phyloP scores from a whole-genome alignment of 1,140 invertebrate species.

The Agrilus planipennis region DNA sequence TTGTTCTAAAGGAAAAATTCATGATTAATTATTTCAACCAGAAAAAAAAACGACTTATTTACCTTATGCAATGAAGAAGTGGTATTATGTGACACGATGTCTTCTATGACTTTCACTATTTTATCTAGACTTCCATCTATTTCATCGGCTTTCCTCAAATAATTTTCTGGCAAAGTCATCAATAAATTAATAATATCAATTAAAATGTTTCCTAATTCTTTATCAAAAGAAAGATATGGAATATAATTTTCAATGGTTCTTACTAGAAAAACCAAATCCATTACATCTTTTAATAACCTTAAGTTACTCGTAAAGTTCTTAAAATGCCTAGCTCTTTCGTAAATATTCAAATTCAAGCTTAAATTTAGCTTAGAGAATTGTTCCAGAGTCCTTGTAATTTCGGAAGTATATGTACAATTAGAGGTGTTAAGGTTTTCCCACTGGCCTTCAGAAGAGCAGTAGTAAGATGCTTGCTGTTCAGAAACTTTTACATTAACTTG shows the following conservation, averaged over 20 bases:
- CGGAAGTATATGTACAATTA: constrained; percentile 57
- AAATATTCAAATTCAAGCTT: constrained; percentile 49
- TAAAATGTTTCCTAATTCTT: constrained; percentile 54
- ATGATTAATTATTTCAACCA: constrained; percentile 2
- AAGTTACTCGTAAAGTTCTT: constrained; percentile 52
- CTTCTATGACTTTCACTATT: constrained; percentile 52
- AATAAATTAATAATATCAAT: constrained; percentile 62
- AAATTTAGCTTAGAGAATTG: constrained; percentile 71
- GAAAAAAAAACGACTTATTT: no score
- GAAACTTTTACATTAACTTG: constrained; percentile 29
- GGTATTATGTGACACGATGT: constrained; percentile 41
- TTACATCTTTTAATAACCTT: constrained; percentile 47
- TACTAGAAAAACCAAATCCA: constrained; percentile 67
- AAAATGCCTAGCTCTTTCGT: constrained; percentile 59
- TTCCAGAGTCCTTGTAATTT: constrained; percentile 65
- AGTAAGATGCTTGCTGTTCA: constrained; percentile 40
- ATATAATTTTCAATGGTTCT: constrained; percentile 66
- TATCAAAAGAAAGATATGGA: constrained; percentile 46
- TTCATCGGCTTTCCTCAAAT: constrained; percentile 50
- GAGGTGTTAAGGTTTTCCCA: constrained; percentile 60
- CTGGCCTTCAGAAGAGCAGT: constrained; percentile 48
- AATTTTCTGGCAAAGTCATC: constrained; percentile 50
- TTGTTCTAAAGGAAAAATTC: constrained; percentile 29
- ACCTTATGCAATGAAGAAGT: constrained; percentile 49
- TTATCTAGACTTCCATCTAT: constrained; percentile 52